A percentile compares a stretch with the other conserved stretches of the same genome.
These are phyloP conservation scores for human DNA, from an alignment of 2,113 vertebrate species.

Conservation along the genomic window GRCh38 chr5:79508001-79508500, in stretches of 20 bases:
- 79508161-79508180: not conserved
- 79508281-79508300: not conserved
- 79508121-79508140: not conserved
- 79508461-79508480: not conserved
- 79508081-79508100: not conserved
- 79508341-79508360: conserved; percentile 28
- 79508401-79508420: not conserved
- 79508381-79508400: conserved; percentile 10
- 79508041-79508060: not conserved
- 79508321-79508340: conserved; percentile 25
- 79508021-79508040: not conserved
- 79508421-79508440: not conserved
- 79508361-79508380: not conserved
- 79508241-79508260: not conserved
- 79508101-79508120: not conserved
- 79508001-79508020: not conserved
- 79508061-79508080: conserved; percentile 4
- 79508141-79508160: not conserved
- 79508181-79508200: not conserved
- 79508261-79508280: not conserved
- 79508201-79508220: conserved; percentile 42
- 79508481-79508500: not conserved
- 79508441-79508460: not conserved
- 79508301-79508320: not conserved
- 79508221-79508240: not conserved